Evolutionary conservation across 2,888 invertebrate genomes (phyloP), one percentile per base, ranked within the genome.

Genomic region (Synanthedon formicaeformis): DNA sequence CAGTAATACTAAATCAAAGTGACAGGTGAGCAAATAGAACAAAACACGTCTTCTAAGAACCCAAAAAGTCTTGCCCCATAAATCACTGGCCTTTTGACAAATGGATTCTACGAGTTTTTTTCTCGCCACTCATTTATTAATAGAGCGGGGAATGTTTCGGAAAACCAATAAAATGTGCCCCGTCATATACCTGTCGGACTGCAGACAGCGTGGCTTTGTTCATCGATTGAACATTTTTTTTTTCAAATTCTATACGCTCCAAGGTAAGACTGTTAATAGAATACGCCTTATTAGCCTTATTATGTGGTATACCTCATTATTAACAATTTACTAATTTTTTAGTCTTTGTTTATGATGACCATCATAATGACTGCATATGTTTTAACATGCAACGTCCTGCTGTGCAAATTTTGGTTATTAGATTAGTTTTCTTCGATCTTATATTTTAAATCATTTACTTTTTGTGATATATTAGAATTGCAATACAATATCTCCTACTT

Each of bases 81-180:
- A 87, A 86, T 87, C 86, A 86, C 83, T 60, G 62, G 66, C 62
- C 73, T 81, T 80, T 75, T 87, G 86, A 87, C 87, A 87, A 87
- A 87, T 87, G 86, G 82, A 86, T 85, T 84, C 85, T 78, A 82
- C 78, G 76, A 77, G 69, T 78, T 86, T 86, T 83, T 85, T 85
- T 79, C 71, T 73, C 73, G 72, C 78, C 75, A 78, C 86, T 87
- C 86, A 87, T 86, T 87, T 87, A 86, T 86, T 86, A 87, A 87
- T 86, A 85, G 84, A 79, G 71, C 81, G 76, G 77, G 71, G 86
- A 84, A 86, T 85, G 84, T 84, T 87, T 84, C 83, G 83, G 84
- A 84, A 87, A 86, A 86, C 87, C 84, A 83, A 87, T 87, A 87
- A 87, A 86, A 87, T 85, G 81, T 76, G 87, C 86, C 84, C 79